Evolutionary conservation across 2,888 invertebrate species (phyloP).

Genomic region (Perizoma affinitatum): DNA sequence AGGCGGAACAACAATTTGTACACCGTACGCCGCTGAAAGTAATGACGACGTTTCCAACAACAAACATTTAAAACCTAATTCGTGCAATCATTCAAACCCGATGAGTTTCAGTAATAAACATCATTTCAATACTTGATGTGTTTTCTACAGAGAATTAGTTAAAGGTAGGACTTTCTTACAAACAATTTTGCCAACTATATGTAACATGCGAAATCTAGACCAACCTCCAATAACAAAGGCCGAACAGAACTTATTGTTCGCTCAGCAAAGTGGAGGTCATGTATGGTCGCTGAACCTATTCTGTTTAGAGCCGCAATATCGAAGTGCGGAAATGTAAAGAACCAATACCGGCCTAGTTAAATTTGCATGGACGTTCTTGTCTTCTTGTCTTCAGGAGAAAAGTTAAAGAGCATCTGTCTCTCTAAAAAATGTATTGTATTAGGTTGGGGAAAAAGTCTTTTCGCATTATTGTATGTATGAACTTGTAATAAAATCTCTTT

Average conservation of each 20-base stretch:
- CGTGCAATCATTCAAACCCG: constrained; percentile 1
- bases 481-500: too few species aligned
- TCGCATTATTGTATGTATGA: too few species aligned
- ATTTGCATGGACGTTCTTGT: not conserved
- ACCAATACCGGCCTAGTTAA: constrained; percentile 21
- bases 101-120: constrained; percentile 9
- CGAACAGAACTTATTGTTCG: constrained; percentile 25
- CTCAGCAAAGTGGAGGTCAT: constrained; percentile 23
- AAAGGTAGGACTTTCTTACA: constrained; percentile 15
- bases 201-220: constrained; percentile 17
- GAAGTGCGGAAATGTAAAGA: constrained; percentile 21
- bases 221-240: constrained; percentile 26
- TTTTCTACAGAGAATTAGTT: constrained; percentile 6
- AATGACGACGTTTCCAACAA: constrained; percentile 11
- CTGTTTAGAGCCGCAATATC: constrained; percentile 24
- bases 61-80: constrained; percentile 12
- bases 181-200: constrained; percentile 13
- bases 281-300: constrained; percentile 25
- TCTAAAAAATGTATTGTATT: too few species aligned
- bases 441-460: too few species aligned
- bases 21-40: constrained; percentile 19
- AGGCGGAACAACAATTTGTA: constrained; percentile 20
- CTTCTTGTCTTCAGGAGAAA: too few species aligned
- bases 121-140: constrained; percentile 16
- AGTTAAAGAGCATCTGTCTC: too few species aligned